Evolutionary conservation across 2,797 vertebrate species (phyloP).

Genomic region (Jordanella pulchra): DNA sequence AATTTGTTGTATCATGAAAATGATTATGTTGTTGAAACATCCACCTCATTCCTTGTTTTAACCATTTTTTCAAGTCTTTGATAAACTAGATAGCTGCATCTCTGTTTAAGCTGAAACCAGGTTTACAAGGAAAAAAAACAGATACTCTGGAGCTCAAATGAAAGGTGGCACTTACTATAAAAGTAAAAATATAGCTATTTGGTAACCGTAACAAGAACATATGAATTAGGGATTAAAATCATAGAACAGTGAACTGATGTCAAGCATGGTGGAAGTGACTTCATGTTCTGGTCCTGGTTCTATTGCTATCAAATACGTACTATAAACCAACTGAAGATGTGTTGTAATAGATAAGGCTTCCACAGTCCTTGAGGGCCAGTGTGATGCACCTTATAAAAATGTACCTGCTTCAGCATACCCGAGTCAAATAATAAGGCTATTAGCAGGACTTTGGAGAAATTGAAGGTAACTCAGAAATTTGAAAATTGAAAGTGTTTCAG

Average conservation of each 20-base stretch:
- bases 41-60: neutral
- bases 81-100: no score
- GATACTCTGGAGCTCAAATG: neutral
- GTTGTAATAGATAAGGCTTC: no score
- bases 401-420: no score
- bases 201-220: neutral
- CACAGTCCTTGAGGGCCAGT: no score
- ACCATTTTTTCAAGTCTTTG: neutral
- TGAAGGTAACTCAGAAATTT: no score
- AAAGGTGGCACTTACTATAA: neutral
- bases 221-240: neutral
- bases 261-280: neutral
- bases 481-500: no score
- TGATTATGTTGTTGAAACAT: neutral
- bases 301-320: no score
- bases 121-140: neutral
- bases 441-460: no score
- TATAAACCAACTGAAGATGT: no score
- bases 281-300: neutral
- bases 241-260: neutral
- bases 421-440: no score
- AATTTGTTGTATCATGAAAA: neutral
- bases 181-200: neutral
- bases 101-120: no score
- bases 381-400: no score